Base-by-base conservation (phyloP, 2,888 invertebrate species). In the Atherix ibis region DNA sequence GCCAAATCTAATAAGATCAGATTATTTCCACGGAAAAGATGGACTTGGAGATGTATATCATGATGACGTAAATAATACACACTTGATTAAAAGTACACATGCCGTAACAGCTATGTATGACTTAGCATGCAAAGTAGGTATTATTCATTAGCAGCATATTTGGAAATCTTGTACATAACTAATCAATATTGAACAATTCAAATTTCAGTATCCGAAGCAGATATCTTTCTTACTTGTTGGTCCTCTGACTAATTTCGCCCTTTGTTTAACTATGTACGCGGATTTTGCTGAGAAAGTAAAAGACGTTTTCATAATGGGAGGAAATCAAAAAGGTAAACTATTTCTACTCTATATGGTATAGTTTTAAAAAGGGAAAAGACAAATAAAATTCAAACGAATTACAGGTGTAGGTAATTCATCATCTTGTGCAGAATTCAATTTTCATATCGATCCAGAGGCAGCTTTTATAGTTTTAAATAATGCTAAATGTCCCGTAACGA, bases 211-310 rank as follows among this genome's bases (percentile, higher is more conserved):
- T 58, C 52, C 66, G 56, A 68, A 67, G 36, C 54, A 75, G 48
- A 59, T 80, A 15, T 67, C 68, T 1, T 48, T 82, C 8, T 62
- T 80, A 5, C 68, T 75, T 24, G 53, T 84, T 16, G 87, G 78
- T 1, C 73, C 88, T 0, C 54, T 88, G 17, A 87, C 87, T 1
- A 88, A 87, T 48, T 61, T 84, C 28, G 88, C 85, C 0, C 48
- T 84, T 38, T 74, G 82, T 2, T 64, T 77, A 3, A 71, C 73
- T 47, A 53, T 82, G 46, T 79, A 77, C 45, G 70, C 76, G 1
- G 52, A 66, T 4, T 76, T 87, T 49, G 54, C 71, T 1, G 48
- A 62, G 14, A 66, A 72, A 40, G 55, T 85, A 1, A 72, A 73
- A 40, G 73, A 76, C 27, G 58, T 85, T 22, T 77, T 70, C 50